Evolutionary conservation across 2,113 vertebrate species (phyloP).

Genomic region (Mastomys coucha): DNA sequence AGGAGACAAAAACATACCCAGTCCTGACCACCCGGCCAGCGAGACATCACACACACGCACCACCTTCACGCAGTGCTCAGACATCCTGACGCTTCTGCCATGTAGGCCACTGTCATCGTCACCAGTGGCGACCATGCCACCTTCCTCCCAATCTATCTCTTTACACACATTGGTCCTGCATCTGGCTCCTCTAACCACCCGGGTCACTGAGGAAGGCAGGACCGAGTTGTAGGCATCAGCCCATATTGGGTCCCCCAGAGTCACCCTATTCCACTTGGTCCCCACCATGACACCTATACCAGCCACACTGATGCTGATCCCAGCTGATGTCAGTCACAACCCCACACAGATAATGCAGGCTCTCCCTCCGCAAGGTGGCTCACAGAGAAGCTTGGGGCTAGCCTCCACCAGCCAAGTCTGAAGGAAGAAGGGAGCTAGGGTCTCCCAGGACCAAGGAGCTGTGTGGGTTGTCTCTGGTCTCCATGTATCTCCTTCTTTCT

Average conservation of each 20-base stretch:
- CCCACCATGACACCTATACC: background rate
- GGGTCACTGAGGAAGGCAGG: conserved; percentile 49
- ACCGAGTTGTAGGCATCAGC: conserved; percentile 65
- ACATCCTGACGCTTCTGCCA: background rate
- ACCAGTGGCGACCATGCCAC: background rate
- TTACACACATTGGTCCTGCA: background rate
- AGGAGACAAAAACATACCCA: background rate
- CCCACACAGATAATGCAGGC: background rate
- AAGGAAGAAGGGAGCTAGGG: conserved; percentile 17
- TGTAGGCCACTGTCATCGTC: background rate
- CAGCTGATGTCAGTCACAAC: background rate
- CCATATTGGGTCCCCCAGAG: conserved; percentile 79
- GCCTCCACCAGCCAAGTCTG: background rate
- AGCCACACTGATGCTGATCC: background rate
- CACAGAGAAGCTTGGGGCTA: background rate
- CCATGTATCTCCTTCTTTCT: background rate
- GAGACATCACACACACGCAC: background rate
- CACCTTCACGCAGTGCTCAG: background rate
- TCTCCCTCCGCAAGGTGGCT: background rate
- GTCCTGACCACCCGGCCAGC: background rate
- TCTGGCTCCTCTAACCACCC: background rate
- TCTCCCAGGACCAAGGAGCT: background rate
- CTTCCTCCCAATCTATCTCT: background rate
- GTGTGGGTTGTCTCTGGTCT: background rate
- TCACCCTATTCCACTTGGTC: background rate